Evolutionary conservation across 1,140 invertebrate species (phyloP), one percentile per base, ranked within the genome.

Genomic region (Eupristina koningsbergeri): DNA sequence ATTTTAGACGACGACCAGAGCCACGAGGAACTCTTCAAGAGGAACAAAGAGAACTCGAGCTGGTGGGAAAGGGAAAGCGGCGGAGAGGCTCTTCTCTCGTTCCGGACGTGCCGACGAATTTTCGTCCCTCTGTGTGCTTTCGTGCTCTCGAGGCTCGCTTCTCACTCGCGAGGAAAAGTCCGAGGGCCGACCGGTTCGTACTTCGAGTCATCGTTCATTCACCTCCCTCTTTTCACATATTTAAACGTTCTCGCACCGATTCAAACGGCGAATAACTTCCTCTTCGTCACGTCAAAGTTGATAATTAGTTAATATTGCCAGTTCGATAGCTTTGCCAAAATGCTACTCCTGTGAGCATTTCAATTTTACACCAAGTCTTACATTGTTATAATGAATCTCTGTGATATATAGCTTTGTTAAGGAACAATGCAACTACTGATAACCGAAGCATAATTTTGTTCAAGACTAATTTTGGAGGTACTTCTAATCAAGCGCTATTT

Each of bases 1-100:
- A 92, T 92, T 92, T 91, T 91, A 81, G 88, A 87, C 84, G 85
- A 80, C 75, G 67, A 36, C 58, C 77, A 84, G 31, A 63, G 29
- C n/a, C 39, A 63, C 71, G 58, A 29, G 39, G 71, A 64, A 29
- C 7, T 13, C 19, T 31, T 8, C 19, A 22, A 67, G 78, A 1
- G 8, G 50, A 34, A 26, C 31, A 0, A 13, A 41, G 63, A 50
- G 45, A n/a, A 53, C 13, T 3, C 1, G 31, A 78, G 75, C 45
- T 7, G 45, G 26, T 3, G 22, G 19, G 36, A 64, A n/a, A 63
- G 58, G n/a, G 26, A 69, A 31, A 69, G 13, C 26, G 1, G 36
- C 6, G 29, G 67, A 71, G 34, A 58, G 29, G 15, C 45, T 15
- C 9, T 53, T 73, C 45, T 47, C 77, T 41, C 53, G 47, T 79